Evolutionary conservation across 2,113 vertebrate species (phyloP), one percentile per base, ranked within the genome.

Genomic region (Pseudorectes ferrugineus): DNA sequence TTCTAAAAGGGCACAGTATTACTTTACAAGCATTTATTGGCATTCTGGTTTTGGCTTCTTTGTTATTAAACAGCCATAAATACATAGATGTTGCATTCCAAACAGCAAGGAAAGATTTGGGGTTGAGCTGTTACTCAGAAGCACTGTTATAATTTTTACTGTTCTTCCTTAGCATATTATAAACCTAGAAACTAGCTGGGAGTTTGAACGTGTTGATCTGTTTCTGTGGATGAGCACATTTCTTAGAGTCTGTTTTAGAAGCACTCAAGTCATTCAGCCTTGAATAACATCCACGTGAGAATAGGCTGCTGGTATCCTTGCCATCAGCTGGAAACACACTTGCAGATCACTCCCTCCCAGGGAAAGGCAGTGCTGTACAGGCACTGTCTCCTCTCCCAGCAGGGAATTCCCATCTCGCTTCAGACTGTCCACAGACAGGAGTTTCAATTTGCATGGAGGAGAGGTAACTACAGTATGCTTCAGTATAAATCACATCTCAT

Each of bases 271-370:
- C 89, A 80, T 86, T 96, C 87, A 86, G 35, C 93, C 87, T 92
- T 88, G 49, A 96, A 23, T 96, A 96, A 96, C 52, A 62, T 5
- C 67, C 92, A 86, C 13, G 38, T 86, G 94, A 93, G 95, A 96
- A 85, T 22, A 94, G 89, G 36, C 84, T 94, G 91, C 80, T 91
- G 87, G 45, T 89, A 88, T 95, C 80, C 79, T 83, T 94, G 85
- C 88, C 80, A 65, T 93, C 91, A 89, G 94, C 92, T 97, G 85
- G 80, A 96, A 96, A 70, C 43, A 85, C 19, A 14, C 54, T 82
- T 58, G 87, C 78, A 89, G 78, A 76, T 92, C 67, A 12, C 75
- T 78, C 8, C 88, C 59, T 96, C 71, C 74, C 51, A 80, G 83
- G 76, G 68, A 90, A 84, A 66, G 65, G 76, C 83, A 63, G 36